Evolutionary conservation across 1,140 invertebrate species (phyloP).

Genomic region (Bombus sylvicola): DNA sequence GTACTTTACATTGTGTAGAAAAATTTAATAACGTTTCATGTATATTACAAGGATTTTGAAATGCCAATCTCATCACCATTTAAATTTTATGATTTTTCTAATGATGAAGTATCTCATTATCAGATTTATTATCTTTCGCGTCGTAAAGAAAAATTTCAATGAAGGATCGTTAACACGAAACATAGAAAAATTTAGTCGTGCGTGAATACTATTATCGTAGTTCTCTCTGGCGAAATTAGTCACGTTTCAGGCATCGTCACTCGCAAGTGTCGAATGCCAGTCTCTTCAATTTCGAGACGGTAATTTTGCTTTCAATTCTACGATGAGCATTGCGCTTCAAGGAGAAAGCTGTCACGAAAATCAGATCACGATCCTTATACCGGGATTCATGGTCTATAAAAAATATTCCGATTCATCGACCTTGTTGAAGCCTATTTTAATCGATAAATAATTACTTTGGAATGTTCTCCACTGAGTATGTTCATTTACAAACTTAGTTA

Average conservation of each 20-base stretch:
- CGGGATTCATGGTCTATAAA: background rate
- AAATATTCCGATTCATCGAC: no score
- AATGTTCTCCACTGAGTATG: no score
- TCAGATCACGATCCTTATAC: constrained; percentile 2
- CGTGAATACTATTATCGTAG: background rate
- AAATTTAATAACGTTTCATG: no score
- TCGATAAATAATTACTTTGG: no score
- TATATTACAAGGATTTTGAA: background rate
- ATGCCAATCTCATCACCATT: background rate
- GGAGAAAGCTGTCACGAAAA: constrained; percentile 57
- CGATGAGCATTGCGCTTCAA: background rate
- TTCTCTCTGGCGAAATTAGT: background rate
- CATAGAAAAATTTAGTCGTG: background rate
- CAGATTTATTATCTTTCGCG: background rate
- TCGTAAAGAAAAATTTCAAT: background rate
- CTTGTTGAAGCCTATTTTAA: no score
- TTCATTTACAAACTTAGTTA: no score
- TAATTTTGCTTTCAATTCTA: constrained; percentile 59
- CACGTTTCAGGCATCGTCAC: background rate
- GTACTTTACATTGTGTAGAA: no score
- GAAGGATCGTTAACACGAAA: background rate
- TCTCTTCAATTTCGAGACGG: background rate
- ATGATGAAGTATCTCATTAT: no score
- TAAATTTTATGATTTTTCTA: background rate
- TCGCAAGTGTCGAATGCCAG: background rate